Conservation (phyloP, 1,140 invertebrate species). For the Eriocheir sinensis region DNA sequence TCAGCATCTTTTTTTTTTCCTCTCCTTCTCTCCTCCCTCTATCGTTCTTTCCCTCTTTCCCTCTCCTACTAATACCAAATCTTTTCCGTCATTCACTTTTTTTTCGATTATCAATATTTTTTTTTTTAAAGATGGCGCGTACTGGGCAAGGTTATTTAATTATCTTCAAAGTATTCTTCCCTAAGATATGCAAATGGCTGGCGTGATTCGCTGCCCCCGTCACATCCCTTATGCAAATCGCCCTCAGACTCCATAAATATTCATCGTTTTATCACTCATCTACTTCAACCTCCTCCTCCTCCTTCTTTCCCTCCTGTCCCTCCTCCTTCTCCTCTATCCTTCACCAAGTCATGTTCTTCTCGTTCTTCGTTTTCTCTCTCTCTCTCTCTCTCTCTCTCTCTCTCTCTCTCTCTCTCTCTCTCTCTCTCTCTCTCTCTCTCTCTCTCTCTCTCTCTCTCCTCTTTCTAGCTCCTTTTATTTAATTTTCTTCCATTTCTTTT, state of each 20-base stretch:
- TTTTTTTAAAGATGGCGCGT: too few relatives aligned
- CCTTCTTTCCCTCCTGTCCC: neutral
- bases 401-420: neutral
- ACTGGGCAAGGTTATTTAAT: neutral
- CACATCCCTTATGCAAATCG: neutral
- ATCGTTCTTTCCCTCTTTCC: neutral
- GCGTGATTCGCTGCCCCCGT: neutral
- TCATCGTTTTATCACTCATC: constrained; percentile 7
- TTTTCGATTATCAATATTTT: neutral
- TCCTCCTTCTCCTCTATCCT: neutral
- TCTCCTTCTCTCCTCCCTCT: neutral
- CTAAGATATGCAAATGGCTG: neutral
- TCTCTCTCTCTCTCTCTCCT: neutral
- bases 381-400: neutral
- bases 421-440: neutral
- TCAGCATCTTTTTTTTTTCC: neutral
- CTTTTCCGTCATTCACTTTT: neutral
- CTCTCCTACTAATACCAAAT: neutral
- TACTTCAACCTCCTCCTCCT: neutral
- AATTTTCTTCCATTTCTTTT: too few relatives aligned
- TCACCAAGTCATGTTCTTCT: too few relatives aligned
- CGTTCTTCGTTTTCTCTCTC: neutral
- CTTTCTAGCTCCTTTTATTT: too few relatives aligned
- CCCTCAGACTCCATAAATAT: neutral
- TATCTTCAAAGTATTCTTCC: neutral